Percentiles rank a stretch among this genome's conserved stretches.
phyloP scores from a whole-genome alignment of 2,888 invertebrate species.

The Octonoba sinensis region DNA sequence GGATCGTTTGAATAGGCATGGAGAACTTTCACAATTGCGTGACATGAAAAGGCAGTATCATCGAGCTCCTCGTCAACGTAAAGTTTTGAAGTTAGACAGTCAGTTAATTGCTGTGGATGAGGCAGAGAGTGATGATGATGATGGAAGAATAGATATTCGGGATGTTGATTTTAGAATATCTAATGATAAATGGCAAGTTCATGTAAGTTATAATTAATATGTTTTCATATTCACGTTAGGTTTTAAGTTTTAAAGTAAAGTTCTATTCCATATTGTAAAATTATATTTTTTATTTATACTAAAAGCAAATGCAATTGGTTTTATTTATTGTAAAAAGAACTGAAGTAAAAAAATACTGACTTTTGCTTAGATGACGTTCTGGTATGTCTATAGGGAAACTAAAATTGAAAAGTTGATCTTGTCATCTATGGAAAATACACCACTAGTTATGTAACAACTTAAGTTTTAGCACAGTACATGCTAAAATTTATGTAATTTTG shows the following conservation, averaged over 20 bases:
- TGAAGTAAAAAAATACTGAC: too few relatives aligned
- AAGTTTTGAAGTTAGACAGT: slow-evolving; percentile 78
- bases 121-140: slow-evolving; percentile 74
- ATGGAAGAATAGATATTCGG: slow-evolving; percentile 79
- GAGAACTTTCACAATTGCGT: slow-evolving; percentile 88
- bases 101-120: slow-evolving; percentile 77
- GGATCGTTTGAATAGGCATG: slow-evolving; percentile 86
- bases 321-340: too few relatives aligned
- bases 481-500: too few relatives aligned
- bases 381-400: too few relatives aligned
- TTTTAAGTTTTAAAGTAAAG: slow-evolving; percentile 7
- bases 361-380: too few relatives aligned
- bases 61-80: slow-evolving; percentile 79
- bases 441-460: too few relatives aligned
- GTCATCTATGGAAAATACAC: too few relatives aligned
- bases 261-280: not conserved
- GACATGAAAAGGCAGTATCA: slow-evolving; percentile 82
- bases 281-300: too few relatives aligned
- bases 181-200: slow-evolving; percentile 78
- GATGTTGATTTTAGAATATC: slow-evolving; percentile 89
- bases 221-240: slow-evolving; percentile 4
- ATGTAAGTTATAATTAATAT: slow-evolving; percentile 48
- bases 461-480: too few relatives aligned
- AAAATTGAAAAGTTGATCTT: too few relatives aligned
- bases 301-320: too few relatives aligned